Evolutionary conservation across 2,113 vertebrate species (phyloP).

Genomic region (Corythornis vintsioides): DNA sequence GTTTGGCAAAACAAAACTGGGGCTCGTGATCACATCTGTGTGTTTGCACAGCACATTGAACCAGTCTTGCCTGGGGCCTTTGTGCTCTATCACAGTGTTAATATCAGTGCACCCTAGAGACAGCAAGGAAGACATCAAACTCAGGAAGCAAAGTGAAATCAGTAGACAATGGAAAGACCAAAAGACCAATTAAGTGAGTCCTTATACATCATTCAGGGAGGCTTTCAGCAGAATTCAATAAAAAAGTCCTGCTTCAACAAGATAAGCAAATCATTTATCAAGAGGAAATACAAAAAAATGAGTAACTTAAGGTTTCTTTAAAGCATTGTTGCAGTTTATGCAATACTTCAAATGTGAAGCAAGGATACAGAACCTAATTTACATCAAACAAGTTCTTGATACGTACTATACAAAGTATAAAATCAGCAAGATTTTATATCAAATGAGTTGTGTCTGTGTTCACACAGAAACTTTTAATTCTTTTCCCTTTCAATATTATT

Average conservation of each 20-base stretch:
- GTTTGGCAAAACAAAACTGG: neutral
- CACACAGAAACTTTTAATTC: neutral
- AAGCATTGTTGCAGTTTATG: neutral
- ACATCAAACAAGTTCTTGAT: neutral
- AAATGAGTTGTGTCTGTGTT: neutral
- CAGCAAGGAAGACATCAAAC: conserved; percentile 21
- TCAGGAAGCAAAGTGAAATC: neutral
- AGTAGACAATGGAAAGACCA: neutral
- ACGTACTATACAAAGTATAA: neutral
- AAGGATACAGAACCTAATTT: neutral
- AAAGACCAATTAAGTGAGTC: conserved; percentile 23
- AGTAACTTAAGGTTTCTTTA: neutral
- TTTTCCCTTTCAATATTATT: neutral
- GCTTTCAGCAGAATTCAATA: neutral
- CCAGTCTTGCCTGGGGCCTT: neutral
- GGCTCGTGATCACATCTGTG: neutral
- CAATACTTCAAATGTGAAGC: neutral
- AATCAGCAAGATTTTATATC: neutral
- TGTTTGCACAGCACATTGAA: neutral
- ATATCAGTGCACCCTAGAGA: neutral
- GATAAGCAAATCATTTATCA: neutral
- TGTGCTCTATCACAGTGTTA: neutral
- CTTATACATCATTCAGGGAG: conserved; percentile 1
- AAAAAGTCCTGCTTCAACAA: neutral
- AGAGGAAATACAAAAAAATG: neutral